Percentiles rank a stretch among this genome's conserved stretches.
Evolutionary conservation across 2,888 invertebrate species (phyloP).

Genomic region (Drosophila mimica): DNA sequence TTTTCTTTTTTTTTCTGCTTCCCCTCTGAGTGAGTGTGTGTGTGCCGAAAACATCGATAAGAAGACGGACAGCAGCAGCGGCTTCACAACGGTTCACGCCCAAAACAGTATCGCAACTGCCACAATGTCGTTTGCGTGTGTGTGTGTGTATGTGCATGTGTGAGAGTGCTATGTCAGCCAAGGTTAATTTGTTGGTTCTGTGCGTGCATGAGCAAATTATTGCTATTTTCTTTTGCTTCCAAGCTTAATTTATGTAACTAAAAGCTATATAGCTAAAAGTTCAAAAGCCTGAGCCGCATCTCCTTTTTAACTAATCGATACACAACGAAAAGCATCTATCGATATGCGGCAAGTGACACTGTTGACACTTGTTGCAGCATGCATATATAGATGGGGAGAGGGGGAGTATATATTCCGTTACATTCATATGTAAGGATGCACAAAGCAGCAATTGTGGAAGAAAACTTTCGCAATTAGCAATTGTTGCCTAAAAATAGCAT

Average conservation of each 20-base stretch:
- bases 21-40: slow-evolving; percentile 9
- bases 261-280: background rate
- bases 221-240: slow-evolving; percentile 5
- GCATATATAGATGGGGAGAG: background rate
- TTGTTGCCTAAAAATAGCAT: slow-evolving; percentile 11
- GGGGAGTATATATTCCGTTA: background rate
- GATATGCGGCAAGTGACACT: slow-evolving; percentile 34
- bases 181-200: slow-evolving; percentile 32
- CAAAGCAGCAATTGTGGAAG: background rate
- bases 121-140: slow-evolving; percentile 19
- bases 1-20: slow-evolving; percentile 29
- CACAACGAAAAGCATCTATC: slow-evolving; percentile 22
- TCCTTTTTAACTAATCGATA: slow-evolving; percentile 36
- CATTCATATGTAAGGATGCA: background rate
- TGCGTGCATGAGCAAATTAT: slow-evolving; percentile 9
- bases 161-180: slow-evolving; percentile 22
- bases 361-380: slow-evolving; percentile 53
- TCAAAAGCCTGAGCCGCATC: slow-evolving; percentile 8
- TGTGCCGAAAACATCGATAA: slow-evolving; percentile 57
- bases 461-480: slow-evolving; percentile 10
- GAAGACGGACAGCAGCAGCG: slow-evolving; percentile 50
- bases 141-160: slow-evolving; percentile 5
- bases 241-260: slow-evolving; percentile 29
- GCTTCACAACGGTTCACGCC: slow-evolving; percentile 63
- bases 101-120: slow-evolving; percentile 57